A percentile compares a stretch with the other conserved stretches of the same genome.
Evolutionary conservation across 2,888 invertebrate genomes (phyloP).

Genomic region (Meta bourneti): DNA sequence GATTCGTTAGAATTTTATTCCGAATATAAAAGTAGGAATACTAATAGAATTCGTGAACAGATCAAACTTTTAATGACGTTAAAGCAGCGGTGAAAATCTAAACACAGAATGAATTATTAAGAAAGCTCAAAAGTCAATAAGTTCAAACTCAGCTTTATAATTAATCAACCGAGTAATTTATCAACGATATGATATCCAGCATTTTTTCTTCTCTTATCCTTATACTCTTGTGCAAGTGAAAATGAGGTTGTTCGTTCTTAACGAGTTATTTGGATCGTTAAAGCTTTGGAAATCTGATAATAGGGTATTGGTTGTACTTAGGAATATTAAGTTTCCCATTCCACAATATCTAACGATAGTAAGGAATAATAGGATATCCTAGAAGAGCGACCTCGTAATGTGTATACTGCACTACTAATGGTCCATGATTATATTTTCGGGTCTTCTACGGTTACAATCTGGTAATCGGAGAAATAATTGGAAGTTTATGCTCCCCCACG

Average conservation of each 20-base stretch:
- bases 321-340: conserved; percentile 2
- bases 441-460: conserved; percentile 12
- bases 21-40: too few relatives aligned
- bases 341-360: not conserved
- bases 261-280: conserved; percentile 4
- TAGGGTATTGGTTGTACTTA: not conserved
- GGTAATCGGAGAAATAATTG: not conserved
- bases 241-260: not conserved
- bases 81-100: too few relatives aligned
- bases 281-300: conserved; percentile 15
- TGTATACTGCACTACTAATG: conserved; percentile 35
- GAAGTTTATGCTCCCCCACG: not conserved
- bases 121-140: too few relatives aligned
- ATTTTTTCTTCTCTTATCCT: not conserved
- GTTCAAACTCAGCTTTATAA: not conserved
- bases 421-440: conserved; percentile 5
- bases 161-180: not conserved
- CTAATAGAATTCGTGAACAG: too few relatives aligned
- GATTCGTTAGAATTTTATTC: too few relatives aligned
- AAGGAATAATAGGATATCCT: conserved; percentile 40
- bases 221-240: not conserved
- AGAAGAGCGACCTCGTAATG: conserved; percentile 4
- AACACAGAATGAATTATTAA: too few relatives aligned
- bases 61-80: too few relatives aligned
- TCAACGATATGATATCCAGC: not conserved